These are phyloP conservation scores for Apantesis nais DNA, from an alignment of 2,888 invertebrate species.

Conservation along the genomic window DNA sequence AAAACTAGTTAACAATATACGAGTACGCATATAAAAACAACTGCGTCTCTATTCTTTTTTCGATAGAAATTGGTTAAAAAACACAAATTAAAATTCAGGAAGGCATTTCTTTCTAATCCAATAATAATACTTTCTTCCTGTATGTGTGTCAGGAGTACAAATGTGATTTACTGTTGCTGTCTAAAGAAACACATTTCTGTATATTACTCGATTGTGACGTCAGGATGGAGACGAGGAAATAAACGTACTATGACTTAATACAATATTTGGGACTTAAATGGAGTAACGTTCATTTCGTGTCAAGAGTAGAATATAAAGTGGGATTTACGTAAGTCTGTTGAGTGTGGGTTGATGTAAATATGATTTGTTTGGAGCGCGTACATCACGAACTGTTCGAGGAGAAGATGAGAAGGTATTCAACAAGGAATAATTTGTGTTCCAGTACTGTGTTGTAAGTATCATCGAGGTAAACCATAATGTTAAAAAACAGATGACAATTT, in stretches of 20 bases:
- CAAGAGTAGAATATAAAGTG: background rate
- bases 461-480: no score
- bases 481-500: no score
- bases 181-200: constrained; percentile 7
- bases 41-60: background rate
- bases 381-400: background rate
- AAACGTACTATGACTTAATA: constrained; percentile 13
- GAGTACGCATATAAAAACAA: background rate
- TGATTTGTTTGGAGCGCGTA: background rate
- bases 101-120: background rate
- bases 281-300: background rate
- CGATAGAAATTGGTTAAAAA: background rate
- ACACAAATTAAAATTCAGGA: background rate
- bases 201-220: constrained; percentile 13
- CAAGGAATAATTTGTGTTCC: background rate
- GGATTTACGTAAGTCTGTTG: background rate
- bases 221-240: constrained; percentile 7
- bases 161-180: constrained; percentile 10
- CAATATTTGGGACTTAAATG: constrained; percentile 15
- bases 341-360: background rate
- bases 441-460: background rate
- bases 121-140: background rate
- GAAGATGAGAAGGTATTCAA: background rate
- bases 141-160: background rate
- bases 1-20: background rate